Evolutionary conservation across 2,888 invertebrate genomes (phyloP), one percentile per base, ranked within the genome.

Genomic region (Drosophila incognita): DNA sequence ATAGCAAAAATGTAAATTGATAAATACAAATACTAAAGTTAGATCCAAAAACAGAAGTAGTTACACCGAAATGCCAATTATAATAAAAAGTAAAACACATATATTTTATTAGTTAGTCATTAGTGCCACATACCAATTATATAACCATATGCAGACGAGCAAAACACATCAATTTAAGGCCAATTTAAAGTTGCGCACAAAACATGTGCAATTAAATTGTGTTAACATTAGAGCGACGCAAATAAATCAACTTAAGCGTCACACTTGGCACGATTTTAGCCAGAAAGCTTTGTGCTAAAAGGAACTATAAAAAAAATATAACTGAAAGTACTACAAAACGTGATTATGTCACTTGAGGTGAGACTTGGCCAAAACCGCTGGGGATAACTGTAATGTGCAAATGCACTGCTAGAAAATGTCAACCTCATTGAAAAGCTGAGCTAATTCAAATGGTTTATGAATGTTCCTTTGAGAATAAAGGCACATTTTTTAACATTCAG

Each of bases 241-340:
- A 69, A 87, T 86, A 87, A 87, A 85, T 86, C 86, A 86, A 77
- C 49, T 68, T 66, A 64, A 58, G 73, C 60, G 58, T 56, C 73
- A 74, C 58, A 81, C 81, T 42, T 84, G 79, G 74, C 85, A 85
- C 85, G 85, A 82, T 84, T 87, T 85, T 63, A 8, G 36, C 59
- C 58, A 51, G 35, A 62, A 56, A 51, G 57, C 56, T 62, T 65
- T 65, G 33, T 51, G 70, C 73, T 65, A 54, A 69, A 65, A 76
- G 60, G 53, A 52, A 59, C 56, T 49, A 60, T 21, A 36, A 57
- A 56, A 49, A 36, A 56, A 59, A 27, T 31, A 38, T 35, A 58
- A 49, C 60, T 36, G 53, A 63, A 52, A 63, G 48, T 49, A 46
- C 29, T 54, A 35, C 21, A 38, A 62, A 51, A 49, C 48, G 53